These are phyloP conservation scores for Rhyacophila brunnea DNA, from an alignment of 1,140 invertebrate genomes.

Conservation along the genomic window DNA sequence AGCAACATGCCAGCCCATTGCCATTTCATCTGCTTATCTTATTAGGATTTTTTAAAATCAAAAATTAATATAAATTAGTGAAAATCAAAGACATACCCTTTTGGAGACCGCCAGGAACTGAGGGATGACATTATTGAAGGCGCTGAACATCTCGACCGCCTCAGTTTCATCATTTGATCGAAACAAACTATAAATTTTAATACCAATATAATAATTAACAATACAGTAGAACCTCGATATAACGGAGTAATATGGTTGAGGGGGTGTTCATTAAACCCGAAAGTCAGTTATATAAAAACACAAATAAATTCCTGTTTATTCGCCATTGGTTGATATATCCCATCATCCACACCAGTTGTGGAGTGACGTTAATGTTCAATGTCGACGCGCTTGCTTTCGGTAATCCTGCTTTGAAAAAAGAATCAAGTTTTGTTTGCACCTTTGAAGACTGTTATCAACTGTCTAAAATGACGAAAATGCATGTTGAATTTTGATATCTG, in stretches of 20 bases:
- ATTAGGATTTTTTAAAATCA: too few species aligned
- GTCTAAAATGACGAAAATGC: neutral
- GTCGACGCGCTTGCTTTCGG: too few species aligned
- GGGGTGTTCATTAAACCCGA: neutral
- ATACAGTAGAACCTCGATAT: too few species aligned
- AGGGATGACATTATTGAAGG: slow-evolving; percentile 72
- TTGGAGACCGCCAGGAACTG: slow-evolving; percentile 65
- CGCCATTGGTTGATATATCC: neutral
- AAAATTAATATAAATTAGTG: too few species aligned
- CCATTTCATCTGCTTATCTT: too few species aligned
- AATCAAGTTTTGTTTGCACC: too few species aligned
- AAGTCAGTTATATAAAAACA: neutral
- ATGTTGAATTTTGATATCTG: neutral
- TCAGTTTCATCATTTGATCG: slow-evolving; percentile 63
- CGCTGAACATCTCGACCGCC: slow-evolving; percentile 66
- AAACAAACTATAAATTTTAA: slow-evolving; percentile 65
- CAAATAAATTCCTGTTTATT: neutral
- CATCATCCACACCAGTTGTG: neutral
- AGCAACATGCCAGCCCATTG: too few species aligned
- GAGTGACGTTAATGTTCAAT: too few species aligned
- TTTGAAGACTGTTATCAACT: neutral
- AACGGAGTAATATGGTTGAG: too few species aligned
- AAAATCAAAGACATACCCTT: slow-evolving; percentile 59
- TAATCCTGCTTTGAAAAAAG: too few species aligned
- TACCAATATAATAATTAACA: neutral